Base-by-base conservation (phyloP, 1,140 invertebrate species). In the Geopemphigus sp. region DNA sequence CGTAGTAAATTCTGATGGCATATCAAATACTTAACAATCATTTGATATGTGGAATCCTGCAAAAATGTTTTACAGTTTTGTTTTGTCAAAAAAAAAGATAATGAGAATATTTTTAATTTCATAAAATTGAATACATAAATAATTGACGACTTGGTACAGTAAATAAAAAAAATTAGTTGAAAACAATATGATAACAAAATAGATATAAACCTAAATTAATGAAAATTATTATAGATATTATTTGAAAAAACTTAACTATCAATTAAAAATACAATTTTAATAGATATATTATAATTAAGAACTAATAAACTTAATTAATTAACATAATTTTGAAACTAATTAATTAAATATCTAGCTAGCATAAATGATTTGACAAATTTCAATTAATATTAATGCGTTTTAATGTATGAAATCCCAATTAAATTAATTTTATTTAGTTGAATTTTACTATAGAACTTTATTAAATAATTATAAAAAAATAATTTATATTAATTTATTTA, bases 291-390 rank as follows among this genome's bases (percentile, higher is more conserved):
- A 39, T n/a, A 32, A 68, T 32, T 32, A 47, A 10, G 11, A 45
- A 39, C 8, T 39, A 39, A 39, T 3, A 4, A 8, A 39, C 8
- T 39, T 39, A 39, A 39, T 39, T 39, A 57, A 45, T 24, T 39
- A 47, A 12, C 1, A 39, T 22, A 0, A n/a, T 57, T 74, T 56
- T 59, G 12, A 59, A 47, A 47, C 5, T 61, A 39, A 50, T n/a
- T 59, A 24, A 78, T n/a, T n/a, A n/a, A n/a, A n/a, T n/a, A n/a
- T n/a, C n/a, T n/a, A n/a, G n/a, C n/a, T n/a, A n/a, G n/a, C n/a
- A 72, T 26, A 26, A 47, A 24, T 78, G 47, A 61, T 78, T 78
- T 78, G 74, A 78, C 74, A 78, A 78, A 78, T 50, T 78, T 72
- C 63, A 63, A 78, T 78, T 50, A 50, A 72, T 29, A 50, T 68